These are phyloP conservation scores for Drosophila colorata DNA, from an alignment of 2,888 invertebrate species.

Conservation along the genomic window DNA sequence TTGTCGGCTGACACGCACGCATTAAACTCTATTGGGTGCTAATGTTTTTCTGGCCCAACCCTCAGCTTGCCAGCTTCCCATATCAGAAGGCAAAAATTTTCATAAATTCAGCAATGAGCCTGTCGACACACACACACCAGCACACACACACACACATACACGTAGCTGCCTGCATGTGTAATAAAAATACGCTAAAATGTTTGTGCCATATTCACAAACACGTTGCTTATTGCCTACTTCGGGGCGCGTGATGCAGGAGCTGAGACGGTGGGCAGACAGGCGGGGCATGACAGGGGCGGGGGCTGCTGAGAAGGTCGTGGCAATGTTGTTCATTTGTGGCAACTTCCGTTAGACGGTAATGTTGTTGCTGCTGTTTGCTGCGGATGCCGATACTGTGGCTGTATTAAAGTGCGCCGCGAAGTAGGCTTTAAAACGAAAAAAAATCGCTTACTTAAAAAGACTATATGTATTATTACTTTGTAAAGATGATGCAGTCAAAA, in stretches of 20 bases:
- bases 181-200: slow-evolving; percentile 82
- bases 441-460: not conserved
- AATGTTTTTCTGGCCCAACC: slow-evolving; percentile 60
- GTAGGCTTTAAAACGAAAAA: slow-evolving; percentile 37
- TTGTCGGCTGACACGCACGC: slow-evolving; percentile 63
- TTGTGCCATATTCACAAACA: slow-evolving; percentile 77
- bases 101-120: slow-evolving; percentile 78
- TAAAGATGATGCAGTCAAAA: not conserved
- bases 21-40: slow-evolving; percentile 82
- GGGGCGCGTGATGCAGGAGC: slow-evolving; percentile 49
- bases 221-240: slow-evolving; percentile 80
- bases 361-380: slow-evolving; percentile 32
- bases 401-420: slow-evolving; percentile 46
- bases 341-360: slow-evolving; percentile 64
- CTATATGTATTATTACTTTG: no score
- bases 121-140: slow-evolving; percentile 62
- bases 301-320: slow-evolving; percentile 41
- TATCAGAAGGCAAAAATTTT: slow-evolving; percentile 70
- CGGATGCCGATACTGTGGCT: slow-evolving; percentile 18
- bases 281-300: not conserved
- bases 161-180: slow-evolving; percentile 59
- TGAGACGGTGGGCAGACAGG: slow-evolving; percentile 1
- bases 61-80: slow-evolving; percentile 34
- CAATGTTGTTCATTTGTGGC: slow-evolving; percentile 71
- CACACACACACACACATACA: slow-evolving; percentile 12